Evolutionary conservation across 1,140 invertebrate genomes (phyloP).

Genomic region (Cydia amplana): DNA sequence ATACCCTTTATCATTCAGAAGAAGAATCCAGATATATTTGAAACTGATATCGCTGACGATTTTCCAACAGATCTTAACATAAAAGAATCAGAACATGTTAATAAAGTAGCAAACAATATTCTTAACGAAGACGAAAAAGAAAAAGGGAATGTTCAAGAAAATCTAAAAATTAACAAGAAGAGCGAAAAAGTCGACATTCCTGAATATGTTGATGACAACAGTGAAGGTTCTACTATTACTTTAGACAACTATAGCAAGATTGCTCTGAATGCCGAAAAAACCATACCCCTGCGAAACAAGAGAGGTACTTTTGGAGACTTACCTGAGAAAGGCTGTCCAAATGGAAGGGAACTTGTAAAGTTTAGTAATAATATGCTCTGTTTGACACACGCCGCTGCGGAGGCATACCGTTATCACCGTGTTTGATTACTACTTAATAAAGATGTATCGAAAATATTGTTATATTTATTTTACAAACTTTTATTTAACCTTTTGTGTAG

Average conservation of each 20-base stretch:
- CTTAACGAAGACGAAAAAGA: too few species aligned
- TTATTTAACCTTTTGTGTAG: too few species aligned
- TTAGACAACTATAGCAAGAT: too few species aligned
- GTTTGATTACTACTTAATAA: too few species aligned
- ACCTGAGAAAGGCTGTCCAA: background rate
- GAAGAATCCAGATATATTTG: background rate
- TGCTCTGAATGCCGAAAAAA: background rate
- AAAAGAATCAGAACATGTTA: background rate
- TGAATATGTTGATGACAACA: background rate
- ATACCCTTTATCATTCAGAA: background rate
- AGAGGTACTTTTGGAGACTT: background rate
- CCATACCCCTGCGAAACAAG: background rate
- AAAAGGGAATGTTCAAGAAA: too few species aligned
- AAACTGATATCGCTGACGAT: background rate
- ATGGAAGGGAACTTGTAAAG: background rate
- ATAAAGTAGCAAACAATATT: too few species aligned
- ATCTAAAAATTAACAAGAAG: too few species aligned
- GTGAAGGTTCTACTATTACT: background rate
- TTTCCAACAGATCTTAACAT: background rate
- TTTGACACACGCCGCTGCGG: too few species aligned
- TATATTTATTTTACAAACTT: too few species aligned
- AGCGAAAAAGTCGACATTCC: background rate
- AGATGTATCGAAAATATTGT: too few species aligned
- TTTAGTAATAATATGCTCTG: background rate
- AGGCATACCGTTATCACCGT: too few species aligned